Evolutionary conservation across 2,113 vertebrate genomes (phyloP).

Genomic region (Malurus melanocephalus): DNA sequence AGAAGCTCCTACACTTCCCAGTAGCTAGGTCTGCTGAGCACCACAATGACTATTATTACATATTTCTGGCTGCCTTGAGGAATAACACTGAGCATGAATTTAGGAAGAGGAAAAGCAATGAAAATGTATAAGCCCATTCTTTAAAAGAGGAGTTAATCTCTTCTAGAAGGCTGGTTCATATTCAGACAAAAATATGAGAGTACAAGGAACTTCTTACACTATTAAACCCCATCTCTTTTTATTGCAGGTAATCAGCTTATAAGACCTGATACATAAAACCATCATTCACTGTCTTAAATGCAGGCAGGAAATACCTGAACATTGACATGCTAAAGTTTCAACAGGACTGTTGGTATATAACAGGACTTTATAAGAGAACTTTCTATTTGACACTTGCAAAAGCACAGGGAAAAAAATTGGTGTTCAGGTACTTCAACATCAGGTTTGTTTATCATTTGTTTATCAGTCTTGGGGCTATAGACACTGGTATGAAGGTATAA

Average conservation of each 20-base stretch:
- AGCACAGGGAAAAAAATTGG: not conserved
- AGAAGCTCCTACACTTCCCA: not conserved
- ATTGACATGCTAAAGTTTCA: not conserved
- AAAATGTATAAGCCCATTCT: not conserved
- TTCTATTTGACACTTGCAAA: not conserved
- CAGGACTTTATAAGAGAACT: not conserved
- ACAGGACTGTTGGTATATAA: not conserved
- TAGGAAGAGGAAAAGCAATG: not conserved
- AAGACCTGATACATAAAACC: not conserved
- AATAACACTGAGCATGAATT: not conserved
- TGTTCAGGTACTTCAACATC: not conserved
- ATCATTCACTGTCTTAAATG: not conserved
- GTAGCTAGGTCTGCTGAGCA: not conserved
- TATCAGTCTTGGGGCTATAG: not conserved
- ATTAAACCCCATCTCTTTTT: not conserved
- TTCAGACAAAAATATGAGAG: not conserved
- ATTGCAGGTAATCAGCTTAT: not conserved
- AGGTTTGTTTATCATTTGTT: not conserved
- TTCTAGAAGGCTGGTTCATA: not conserved
- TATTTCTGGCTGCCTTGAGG: not conserved
- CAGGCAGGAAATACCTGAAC: not conserved
- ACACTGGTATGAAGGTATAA: not conserved
- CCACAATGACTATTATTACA: not conserved
- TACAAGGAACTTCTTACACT: not conserved
- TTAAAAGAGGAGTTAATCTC: not conserved